Evolutionary conservation across 53 echinoderm and acorn worm species (phyloP).

Genomic region (Apostichopus leukothele): DNA sequence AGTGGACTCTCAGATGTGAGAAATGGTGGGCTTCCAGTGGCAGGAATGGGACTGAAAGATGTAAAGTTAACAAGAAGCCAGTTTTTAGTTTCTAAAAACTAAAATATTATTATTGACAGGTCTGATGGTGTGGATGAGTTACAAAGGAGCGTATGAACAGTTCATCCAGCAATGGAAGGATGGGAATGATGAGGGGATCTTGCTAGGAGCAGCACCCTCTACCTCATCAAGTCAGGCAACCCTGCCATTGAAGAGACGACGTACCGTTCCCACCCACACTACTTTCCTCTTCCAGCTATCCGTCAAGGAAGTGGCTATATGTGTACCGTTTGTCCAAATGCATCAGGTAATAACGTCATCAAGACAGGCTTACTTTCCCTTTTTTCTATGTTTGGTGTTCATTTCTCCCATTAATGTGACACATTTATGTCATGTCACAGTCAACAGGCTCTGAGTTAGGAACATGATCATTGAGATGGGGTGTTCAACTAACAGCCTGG

Average conservation of each 20-base stretch:
- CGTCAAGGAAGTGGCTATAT: slow-evolving; percentile 80
- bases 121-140: slow-evolving; percentile 86
- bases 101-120: slow-evolving; percentile 44
- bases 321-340: slow-evolving; percentile 77
- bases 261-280: slow-evolving; percentile 58
- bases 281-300: slow-evolving; percentile 84
- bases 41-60: too few species aligned
- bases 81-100: too few species aligned
- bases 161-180: slow-evolving; percentile 83
- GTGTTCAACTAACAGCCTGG: too few species aligned
- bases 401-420: too few species aligned
- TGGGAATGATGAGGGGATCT: slow-evolving; percentile 49
- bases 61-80: too few species aligned
- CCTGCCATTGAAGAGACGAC: slow-evolving; percentile 52
- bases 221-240: slow-evolving; percentile 35
- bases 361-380: too few species aligned
- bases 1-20: too few species aligned
- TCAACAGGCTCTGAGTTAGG: too few species aligned
- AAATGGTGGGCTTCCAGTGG: too few species aligned
- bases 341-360: slow-evolving; percentile 8
- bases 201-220: slow-evolving; percentile 47
- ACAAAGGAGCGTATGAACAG: slow-evolving; percentile 91
- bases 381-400: too few species aligned
- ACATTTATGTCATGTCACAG: too few species aligned
- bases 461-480: too few species aligned